Base-by-base conservation (phyloP, 2,888 invertebrate species). In the Macrosoma leucophasiata region DNA sequence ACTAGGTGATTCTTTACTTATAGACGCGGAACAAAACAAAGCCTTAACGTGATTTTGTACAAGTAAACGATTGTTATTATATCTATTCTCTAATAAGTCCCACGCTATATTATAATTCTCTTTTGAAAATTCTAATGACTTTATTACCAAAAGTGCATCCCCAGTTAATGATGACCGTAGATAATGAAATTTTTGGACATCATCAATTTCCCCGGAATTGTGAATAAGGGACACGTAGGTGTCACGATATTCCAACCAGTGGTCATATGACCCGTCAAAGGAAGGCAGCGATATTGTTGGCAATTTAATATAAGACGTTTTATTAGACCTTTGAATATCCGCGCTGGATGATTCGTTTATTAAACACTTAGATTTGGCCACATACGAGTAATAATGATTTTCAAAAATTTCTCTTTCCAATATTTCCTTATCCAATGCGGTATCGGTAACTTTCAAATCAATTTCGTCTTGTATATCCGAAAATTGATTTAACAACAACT, bases 61-160 rank as follows among this genome's bases (percentile, higher is more conserved):
- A 12, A 49, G 23, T 7, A 47, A 14, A 8, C 37, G 29, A 15
- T 13, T 41, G 20, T 47, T 49, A 23, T 43, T 28, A 21, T 21
- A 47, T 9, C 42, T 23, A 14, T 39, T 33, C n/a, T 35, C 20
- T 12, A 49, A 27, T 24, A 43, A 23, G 7, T 45, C 35, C 47
- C 47, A 48, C 4, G 47, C 49, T 7, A 41, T 21, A 3, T 2
- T 2, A 27, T 45, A 47, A 19, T 49, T 47, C 6, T 14, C 19
- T 7, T 36, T 13, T 1, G 41, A 34, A 17, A 44, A 43, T 31
- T 41, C 39, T 7, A 49, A 17, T 1, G 41, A 23, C 4, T 30
- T 30, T 7, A 41, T 41, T 0, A 36, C 29, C 23, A 26, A 20
- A 1, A 29, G 6, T 17, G 36, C 33, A 8, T 18, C 33, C 4